Evolutionary conservation across 1,140 invertebrate species (phyloP).

Genomic region (Drosophila prosaltans): DNA sequence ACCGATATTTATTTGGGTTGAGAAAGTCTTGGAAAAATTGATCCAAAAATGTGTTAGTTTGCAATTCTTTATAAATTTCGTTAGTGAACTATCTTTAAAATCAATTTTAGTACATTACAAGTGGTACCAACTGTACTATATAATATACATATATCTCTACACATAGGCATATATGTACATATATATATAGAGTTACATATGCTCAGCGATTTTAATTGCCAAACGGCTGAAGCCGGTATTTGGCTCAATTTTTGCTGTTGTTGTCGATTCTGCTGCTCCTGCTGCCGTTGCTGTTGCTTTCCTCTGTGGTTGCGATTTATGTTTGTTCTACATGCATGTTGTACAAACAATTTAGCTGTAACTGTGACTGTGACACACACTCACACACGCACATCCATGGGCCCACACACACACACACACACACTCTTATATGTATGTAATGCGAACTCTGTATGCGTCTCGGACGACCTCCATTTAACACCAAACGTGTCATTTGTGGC

Average conservation of each 20-base stretch:
- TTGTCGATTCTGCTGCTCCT: constrained; percentile 32
- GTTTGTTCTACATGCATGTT: constrained; percentile 79
- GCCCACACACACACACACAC: constrained; percentile 29
- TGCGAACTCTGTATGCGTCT: constrained; percentile 43
- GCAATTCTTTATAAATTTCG: too few species aligned
- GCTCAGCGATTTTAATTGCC: constrained; percentile 15
- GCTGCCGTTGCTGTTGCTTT: constrained; percentile 40
- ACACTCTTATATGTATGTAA: not conserved
- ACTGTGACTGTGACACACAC: constrained; percentile 51
- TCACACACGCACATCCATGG: constrained; percentile 14
- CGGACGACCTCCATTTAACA: constrained; percentile 77
- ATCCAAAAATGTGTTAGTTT: too few species aligned
- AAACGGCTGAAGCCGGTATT: constrained; percentile 2
- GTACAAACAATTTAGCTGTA: constrained; percentile 79
- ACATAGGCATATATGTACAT: not conserved
- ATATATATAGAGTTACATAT: constrained; percentile 11
- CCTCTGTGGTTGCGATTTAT: constrained; percentile 67
- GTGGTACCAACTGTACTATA: not conserved
- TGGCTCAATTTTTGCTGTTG: constrained; percentile 31
- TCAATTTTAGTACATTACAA: too few species aligned
- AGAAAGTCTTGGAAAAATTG: too few species aligned
- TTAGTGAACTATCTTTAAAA: too few species aligned
- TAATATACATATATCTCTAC: not conserved
- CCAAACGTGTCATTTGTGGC: constrained; percentile 80
- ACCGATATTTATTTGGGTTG: too few species aligned